Evolutionary conservation across 2,888 invertebrate genomes (phyloP), one percentile per base, ranked within the genome.

Genomic region (Nymphalis urticae): DNA sequence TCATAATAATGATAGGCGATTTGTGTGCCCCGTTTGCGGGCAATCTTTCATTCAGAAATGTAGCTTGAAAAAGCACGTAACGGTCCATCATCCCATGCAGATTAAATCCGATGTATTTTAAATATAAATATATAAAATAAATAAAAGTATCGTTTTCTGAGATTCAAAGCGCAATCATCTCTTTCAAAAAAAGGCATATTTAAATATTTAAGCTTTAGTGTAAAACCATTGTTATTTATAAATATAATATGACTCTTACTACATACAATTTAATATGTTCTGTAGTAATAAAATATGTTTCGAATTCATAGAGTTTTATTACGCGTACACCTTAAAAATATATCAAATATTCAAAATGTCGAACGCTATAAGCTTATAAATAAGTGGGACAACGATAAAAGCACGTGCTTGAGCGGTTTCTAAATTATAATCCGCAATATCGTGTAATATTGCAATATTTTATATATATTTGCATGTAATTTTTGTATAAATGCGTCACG

Each of bases 1-100:
- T 10, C 92, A 92, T 70, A 88, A 87, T 60, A 89, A 92, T 73
- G 91, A 91, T 75, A 84, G 90, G 64, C 71, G 90, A 53, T 90
- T 90, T 32, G 81, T 89, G 0, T 92, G 92, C 64, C 84, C 86
- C 0, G 82, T 88, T 6, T 92, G 92, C 59, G 91, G 89, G 0
- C 89, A 89, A 68, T 81, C 89, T 2, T 92, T 91, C 58, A 86
- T 91, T 58, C 92, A 92, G 72, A 92, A 92, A 66, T 92, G 91
- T 73, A 90, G 89, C 56, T 77, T 92, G 60, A 90, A 92, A 68
- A 88, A 88, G 60, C 93, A 93, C 70, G 79, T 87, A 66, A 80
- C 90, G n/a, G 92, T 90, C 0, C 92, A 91, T 72, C 92, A 92
- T 78, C 89, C 92, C 0, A 77, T 84, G 48, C 84, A 85, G 73